phyloP scores from a whole-genome alignment of 2,797 vertebrate species.

The Dromococcyx pavoninus region DNA sequence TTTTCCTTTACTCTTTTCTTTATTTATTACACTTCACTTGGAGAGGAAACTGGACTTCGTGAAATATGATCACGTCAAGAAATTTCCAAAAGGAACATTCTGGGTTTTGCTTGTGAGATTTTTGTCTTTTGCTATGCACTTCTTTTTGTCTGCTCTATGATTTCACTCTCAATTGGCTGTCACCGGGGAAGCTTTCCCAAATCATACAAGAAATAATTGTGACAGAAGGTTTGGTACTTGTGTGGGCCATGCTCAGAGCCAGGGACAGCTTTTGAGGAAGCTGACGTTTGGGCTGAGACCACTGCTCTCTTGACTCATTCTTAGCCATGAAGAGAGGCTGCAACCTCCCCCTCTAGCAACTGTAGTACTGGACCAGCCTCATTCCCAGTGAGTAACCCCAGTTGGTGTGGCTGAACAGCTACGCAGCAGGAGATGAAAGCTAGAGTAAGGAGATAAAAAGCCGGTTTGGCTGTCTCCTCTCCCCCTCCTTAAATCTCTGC shows the following conservation, averaged over 20 bases:
- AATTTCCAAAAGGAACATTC: not conserved
- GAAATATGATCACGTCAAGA: not conserved
- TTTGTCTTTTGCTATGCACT: not conserved
- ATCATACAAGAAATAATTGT: not conserved
- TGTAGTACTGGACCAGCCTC: not conserved
- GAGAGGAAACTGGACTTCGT: not conserved
- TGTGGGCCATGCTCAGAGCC: rapidly evolving
- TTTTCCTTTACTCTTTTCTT: not conserved
- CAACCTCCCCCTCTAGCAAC: not conserved
- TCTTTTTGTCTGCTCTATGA: not conserved
- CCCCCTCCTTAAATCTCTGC: not conserved
- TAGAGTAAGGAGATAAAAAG: not conserved
- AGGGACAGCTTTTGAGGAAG: not conserved
- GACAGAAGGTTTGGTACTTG: not conserved
- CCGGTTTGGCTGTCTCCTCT: not conserved
- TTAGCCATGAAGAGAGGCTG: not conserved
- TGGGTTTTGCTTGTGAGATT: not conserved
- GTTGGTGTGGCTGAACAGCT: rapidly evolving
- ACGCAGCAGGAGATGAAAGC: not conserved
- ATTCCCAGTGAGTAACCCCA: not conserved
- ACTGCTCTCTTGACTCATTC: not conserved
- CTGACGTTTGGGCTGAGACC: not conserved
- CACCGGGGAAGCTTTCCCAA: not conserved
- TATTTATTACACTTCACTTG: not conserved
- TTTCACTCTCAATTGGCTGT: not conserved